These are phyloP conservation scores for Coboldia fuscipes DNA, from an alignment of 1,140 invertebrate species.

Conservation along the genomic window DNA sequence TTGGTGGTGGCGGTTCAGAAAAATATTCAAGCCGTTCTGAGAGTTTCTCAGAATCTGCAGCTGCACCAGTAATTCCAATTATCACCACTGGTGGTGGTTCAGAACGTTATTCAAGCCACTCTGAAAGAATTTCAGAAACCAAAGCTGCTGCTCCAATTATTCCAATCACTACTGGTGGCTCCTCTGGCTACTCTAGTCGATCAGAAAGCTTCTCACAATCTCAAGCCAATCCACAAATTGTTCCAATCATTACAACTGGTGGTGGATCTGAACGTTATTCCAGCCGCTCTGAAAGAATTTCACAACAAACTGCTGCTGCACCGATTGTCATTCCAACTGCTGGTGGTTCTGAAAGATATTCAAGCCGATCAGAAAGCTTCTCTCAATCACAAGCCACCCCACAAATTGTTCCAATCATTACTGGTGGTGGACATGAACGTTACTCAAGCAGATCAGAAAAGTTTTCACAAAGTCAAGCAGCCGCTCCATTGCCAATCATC, in stretches of 20 bases:
- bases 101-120: slow-evolving; percentile 1
- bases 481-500: background rate
- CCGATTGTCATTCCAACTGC: slow-evolving; percentile 4
- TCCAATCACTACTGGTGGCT: slow-evolving; percentile 4
- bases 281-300: slow-evolving; percentile 4
- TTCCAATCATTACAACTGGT: background rate
- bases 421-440: background rate
- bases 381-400: background rate
- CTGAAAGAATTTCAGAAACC: slow-evolving; percentile 2
- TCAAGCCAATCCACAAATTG: background rate
- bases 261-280: slow-evolving; percentile 11
- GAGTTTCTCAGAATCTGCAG: background rate
- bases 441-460: slow-evolving; percentile 1
- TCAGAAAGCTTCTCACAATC: background rate
- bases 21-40: slow-evolving; percentile 6
- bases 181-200: slow-evolving; percentile 8
- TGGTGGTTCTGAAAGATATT: slow-evolving; percentile 9
- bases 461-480: slow-evolving; percentile 3
- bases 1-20: slow-evolving; percentile 7
- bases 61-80: background rate
- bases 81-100: background rate
- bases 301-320: slow-evolving; percentile 3
- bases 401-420: background rate
- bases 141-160: slow-evolving; percentile 4
- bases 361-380: background rate